Conservation (phyloP, 2,888 invertebrate genomes). For the Halictus quadricinctus region DNA sequence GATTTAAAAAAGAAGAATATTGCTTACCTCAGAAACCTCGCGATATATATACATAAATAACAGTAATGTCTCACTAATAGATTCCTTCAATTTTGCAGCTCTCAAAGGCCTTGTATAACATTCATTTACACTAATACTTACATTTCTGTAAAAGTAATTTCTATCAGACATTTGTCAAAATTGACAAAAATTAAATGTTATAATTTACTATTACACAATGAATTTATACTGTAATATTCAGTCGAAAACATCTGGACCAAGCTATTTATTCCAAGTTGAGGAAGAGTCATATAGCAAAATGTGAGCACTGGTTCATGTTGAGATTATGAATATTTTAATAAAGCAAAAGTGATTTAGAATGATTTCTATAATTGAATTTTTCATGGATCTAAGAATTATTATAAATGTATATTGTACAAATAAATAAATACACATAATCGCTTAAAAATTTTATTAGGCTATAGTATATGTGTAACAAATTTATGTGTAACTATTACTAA, state of each 20-base stretch:
- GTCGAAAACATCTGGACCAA: background rate
- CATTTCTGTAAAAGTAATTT: slow-evolving; percentile 76
- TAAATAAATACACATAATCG: background rate
- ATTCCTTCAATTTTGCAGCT: slow-evolving; percentile 80
- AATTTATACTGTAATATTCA: background rate
- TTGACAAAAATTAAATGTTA: slow-evolving; percentile 10
- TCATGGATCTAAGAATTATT: background rate
- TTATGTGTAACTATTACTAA: background rate
- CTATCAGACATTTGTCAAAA: background rate
- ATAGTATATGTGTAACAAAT: background rate
- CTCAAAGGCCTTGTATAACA: slow-evolving; percentile 80
- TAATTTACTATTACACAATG: background rate
- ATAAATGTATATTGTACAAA: background rate
- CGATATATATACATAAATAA: slow-evolving; percentile 81
- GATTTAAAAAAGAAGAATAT: slow-evolving; percentile 24
- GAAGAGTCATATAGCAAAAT: background rate
- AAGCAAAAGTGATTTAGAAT: background rate
- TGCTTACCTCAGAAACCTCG: slow-evolving; percentile 79
- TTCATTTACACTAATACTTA: slow-evolving; percentile 78
- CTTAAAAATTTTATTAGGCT: background rate
- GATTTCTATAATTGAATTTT: background rate
- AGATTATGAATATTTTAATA: background rate
- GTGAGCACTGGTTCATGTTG: background rate
- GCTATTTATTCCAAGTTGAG: background rate
- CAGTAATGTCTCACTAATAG: slow-evolving; percentile 80